Evolutionary conservation across 2,888 invertebrate species (phyloP), one percentile per base, ranked within the genome.

Genomic region (Drosophila nr. fundita): DNA sequence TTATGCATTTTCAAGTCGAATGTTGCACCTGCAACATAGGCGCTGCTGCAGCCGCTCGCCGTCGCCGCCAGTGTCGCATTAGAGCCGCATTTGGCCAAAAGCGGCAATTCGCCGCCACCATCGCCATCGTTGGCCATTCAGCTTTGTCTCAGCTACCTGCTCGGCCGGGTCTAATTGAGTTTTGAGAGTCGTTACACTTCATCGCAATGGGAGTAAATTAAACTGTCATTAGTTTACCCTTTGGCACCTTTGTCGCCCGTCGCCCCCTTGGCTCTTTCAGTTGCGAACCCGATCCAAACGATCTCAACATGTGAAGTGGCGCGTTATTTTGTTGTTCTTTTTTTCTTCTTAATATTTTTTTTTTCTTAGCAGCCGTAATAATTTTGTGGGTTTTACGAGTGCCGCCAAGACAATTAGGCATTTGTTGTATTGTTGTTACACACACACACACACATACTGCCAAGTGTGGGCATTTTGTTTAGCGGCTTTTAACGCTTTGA

Each of bases 181-280:
- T 87, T 85, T 85, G 85, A 87, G 84, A 71, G 83, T 81, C 85
- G 85, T 87, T 85, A 84, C 85, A 82, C 83, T 87, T 82, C 85
- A 87, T 81, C 87, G 87, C 83, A 87, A 83, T 85, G 85, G 84
- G 92, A 91, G 90, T 91, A 91, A 92, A 92, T 92, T 91, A 92
- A 92, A 92, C 91, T 89, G 91, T 92, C 92, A 92, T 92, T 92
- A 92, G 91, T 87, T 91, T 78, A 90, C 90, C 90, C 90, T 90
- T 90, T 89, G 90, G 82, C 86, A 86, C 83, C 82, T 83, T 83
- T 78, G 81, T 79, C 78, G 71, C 81, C 73, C 54, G 32, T 45
- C 36, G 52, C 64, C 65, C 71, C 68, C 59, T 8, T 42, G n/a
- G 53, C 69, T 48, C 45, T 21, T 45, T 11, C 3, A 45, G 66